Evolutionary conservation across 2,113 vertebrate genomes (phyloP).

Genomic region (Microcebus lehilahytsara): DNA sequence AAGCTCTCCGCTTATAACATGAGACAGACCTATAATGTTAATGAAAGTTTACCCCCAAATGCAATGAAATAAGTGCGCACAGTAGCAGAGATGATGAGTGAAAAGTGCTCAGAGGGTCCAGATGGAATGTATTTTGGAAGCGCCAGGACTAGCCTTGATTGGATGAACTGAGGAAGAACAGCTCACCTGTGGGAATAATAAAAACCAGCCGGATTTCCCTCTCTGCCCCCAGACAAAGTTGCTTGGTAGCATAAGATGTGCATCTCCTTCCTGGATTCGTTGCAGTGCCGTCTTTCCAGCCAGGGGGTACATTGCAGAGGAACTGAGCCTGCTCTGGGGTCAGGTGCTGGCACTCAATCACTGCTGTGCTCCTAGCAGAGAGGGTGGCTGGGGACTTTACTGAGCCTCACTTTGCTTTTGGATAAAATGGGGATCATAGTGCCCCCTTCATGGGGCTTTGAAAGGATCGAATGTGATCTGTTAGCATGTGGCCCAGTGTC

Average conservation of each 20-base stretch:
- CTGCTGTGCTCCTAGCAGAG: neutral
- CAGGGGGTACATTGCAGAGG: rapidly evolving
- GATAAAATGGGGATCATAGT: rapidly evolving
- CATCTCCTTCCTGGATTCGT: neutral
- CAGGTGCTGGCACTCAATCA: neutral
- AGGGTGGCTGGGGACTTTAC: too few relatives aligned
- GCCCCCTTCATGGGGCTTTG: neutral
- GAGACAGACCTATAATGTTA: too few relatives aligned
- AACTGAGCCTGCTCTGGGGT: neutral
- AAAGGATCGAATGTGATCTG: neutral
- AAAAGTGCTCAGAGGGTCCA: neutral
- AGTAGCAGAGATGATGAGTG: neutral
- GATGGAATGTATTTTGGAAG: neutral
- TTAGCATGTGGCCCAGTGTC: rapidly evolving
- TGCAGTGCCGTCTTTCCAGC: too few relatives aligned
- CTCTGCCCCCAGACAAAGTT: neutral
- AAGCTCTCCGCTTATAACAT: neutral
- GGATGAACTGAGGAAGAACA: neutral
- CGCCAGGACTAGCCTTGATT: neutral
- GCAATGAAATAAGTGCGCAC: neutral
- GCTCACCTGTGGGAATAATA: neutral
- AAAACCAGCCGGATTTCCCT: neutral
- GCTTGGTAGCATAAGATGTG: neutral
- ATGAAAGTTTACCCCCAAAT: neutral
- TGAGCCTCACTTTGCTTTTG: neutral